Evolutionary conservation across 1,140 invertebrate genomes (phyloP).

Genomic region (Drosophila novamexicana): DNA sequence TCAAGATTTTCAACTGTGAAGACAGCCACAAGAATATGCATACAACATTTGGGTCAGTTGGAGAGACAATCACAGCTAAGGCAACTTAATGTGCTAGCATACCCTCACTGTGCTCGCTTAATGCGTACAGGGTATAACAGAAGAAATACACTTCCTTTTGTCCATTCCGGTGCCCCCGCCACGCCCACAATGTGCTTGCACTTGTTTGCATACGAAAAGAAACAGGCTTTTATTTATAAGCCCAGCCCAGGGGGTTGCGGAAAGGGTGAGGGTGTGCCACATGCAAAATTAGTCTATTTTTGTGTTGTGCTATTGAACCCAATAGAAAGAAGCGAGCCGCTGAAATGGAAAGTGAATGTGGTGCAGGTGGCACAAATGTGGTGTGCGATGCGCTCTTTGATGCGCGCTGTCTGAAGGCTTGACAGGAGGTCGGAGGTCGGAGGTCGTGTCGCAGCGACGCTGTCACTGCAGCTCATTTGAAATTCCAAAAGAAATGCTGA

Average conservation of each 20-base stretch:
- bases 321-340: constrained; percentile 39
- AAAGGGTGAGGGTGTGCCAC: constrained; percentile 6
- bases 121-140: constrained; percentile 10
- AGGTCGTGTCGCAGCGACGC: constrained; percentile 9
- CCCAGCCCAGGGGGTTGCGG: not conserved
- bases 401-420: constrained; percentile 10
- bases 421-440: not conserved
- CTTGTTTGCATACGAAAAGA: constrained; percentile 75
- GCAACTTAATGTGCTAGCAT: not conserved
- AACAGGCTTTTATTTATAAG: constrained; percentile 63
- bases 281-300: constrained; percentile 68
- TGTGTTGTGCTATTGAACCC: constrained; percentile 76
- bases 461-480: constrained; percentile 62
- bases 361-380: constrained; percentile 17
- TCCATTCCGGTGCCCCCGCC: constrained; percentile 51
- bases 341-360: constrained; percentile 51
- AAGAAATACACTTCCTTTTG: constrained; percentile 52
- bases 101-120: not conserved
- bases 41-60: too few species aligned
- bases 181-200: constrained; percentile 52
- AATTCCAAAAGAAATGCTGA: constrained; percentile 51
- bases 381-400: constrained; percentile 24
- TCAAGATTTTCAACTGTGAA: too few species aligned
- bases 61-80: too few species aligned
- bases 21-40: too few species aligned